These are phyloP conservation scores for Brenthis hecate DNA, from an alignment of 2,888 invertebrate genomes.

Conservation along the genomic window DNA sequence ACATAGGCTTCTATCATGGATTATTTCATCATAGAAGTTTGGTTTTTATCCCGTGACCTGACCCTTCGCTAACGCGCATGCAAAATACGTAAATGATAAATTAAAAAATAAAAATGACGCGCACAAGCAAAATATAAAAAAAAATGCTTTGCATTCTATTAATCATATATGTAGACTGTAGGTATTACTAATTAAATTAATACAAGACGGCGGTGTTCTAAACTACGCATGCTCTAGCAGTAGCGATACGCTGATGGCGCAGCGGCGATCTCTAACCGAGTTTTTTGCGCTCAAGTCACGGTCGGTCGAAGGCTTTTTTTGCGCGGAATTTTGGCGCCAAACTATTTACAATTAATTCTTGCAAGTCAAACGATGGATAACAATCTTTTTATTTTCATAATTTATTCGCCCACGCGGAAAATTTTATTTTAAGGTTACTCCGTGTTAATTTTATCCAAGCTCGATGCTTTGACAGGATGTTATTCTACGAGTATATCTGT, in stretches of 20 bases:
- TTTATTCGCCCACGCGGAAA: conserved; percentile 29
- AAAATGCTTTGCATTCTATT: no score
- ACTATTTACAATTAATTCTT: conserved; percentile 38
- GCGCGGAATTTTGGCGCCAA: conserved; percentile 77
- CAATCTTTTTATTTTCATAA: conserved; percentile 32
- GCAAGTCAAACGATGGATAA: conserved; percentile 33
- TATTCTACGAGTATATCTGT: no score
- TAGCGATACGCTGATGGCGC: conserved; percentile 17
- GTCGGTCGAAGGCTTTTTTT: conserved; percentile 74
- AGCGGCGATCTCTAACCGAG: conserved; percentile 41
- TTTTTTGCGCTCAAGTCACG: conserved; percentile 67
- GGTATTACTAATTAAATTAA: no score
- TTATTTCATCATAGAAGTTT: no score
- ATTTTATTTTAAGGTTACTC: conserved; percentile 32
- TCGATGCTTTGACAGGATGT: neutral
- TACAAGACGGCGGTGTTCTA: no score
- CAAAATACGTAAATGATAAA: no score
- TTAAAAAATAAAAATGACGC: no score
- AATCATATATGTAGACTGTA: no score
- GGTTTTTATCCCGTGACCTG: no score
- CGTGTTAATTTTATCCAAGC: conserved; percentile 15
- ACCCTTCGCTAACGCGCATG: no score
- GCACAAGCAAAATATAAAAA: no score
- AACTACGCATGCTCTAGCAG: conserved; percentile 7
- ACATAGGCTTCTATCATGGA: no score